Base-by-base conservation (phyloP, 2,888 invertebrate species). In the Himalopsyche anomala region DNA sequence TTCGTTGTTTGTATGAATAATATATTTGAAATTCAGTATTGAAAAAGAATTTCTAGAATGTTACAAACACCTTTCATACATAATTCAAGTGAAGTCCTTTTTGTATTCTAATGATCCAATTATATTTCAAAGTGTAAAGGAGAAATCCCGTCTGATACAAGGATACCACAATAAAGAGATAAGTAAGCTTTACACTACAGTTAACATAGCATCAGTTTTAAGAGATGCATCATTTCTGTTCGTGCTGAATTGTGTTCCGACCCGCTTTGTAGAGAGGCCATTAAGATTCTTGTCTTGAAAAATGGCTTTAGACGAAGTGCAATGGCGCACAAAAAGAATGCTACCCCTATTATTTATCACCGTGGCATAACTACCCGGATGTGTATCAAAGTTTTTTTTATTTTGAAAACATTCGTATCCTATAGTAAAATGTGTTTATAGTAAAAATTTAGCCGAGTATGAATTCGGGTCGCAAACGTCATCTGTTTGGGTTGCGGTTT, bases 271-370 rank as follows among this genome's bases (percentile, higher is more conserved):
- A 38, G 38, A 74, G 84, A 38, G 40, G 80, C 56, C 51, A 55
- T 80, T 80, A 55, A 84, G 80, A 81, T 81, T 40, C 19, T 36
- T 12, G 62, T 84, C 62, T 81, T 45, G 38, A 80, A 5, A 62
- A 84, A 69, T 51, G 81, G 69, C 84, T 38, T 42, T 62, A 45
- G n/a, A 28, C 15, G 15, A 81, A 81, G 81, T 84, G 81, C 81
- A 81, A 81, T 81, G 62, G 81, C 81, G 51, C 42, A n/a, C 36
- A 62, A 36, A 74, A 74, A 74, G 1, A 74, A 38, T 36, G 15
- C 74, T 51, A 15, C 15, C 19, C 36, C 74, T 74, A 74, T 74
- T 74, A 74, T 74, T 74, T 74, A 74, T 74, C 5, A 38, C 15
- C 15, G 3, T 15, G 38, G 36, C 38, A 36, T 28, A 28, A 28